Evolutionary conservation across 2,113 vertebrate genomes (phyloP), one percentile per base, ranked within the genome.

Genomic region (Scytalopus superciliaris): DNA sequence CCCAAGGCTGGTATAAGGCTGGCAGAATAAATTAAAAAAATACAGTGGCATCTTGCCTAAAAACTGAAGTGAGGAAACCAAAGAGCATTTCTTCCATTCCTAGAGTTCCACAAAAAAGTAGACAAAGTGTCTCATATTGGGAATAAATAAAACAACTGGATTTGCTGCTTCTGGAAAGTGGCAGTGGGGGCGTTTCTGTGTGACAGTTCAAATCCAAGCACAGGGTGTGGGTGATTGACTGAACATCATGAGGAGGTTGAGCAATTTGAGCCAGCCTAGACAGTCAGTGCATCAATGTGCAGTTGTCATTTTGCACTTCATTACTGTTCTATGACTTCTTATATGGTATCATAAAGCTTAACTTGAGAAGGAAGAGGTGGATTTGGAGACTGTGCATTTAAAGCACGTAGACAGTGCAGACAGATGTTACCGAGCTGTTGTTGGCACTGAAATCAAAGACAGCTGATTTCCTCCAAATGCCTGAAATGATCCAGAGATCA

Each of bases 131-230:
- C 5, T 79, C 49, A 45, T 47, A 39, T 39, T 1, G 50, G 33
- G 23, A 83, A 83, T 39, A 85, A 39, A 6, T 14, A 47, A 85
- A 87, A 6, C 7, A 76, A 76, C 16, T 19, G 27, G 27, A 66
- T 83, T 85, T 76, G 16, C 33, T 75, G 30, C 23, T 93, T 83
- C 35, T 42, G 44, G 82, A 74, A 22, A 45, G n/a, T 0, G 0
- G 12, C 13, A 53, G 42, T 0, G 0, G 8, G 16, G 14, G 14
- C n/a, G 10, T 2, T 93, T 57, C 45, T 53, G 55, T 35, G 47
- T 49, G 78, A 47, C 35, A 50, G 35, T 85, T 92, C 14, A 47
- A 18, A 82, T 72, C 30, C 53, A 78, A 33, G 33, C 12, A 9
- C 10, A 17, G 17, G 15, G 5, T 59, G 11, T 1, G 4, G 21